Base-by-base conservation (phyloP, 2,888 invertebrate genomes). In the Merodon equestris region DNA sequence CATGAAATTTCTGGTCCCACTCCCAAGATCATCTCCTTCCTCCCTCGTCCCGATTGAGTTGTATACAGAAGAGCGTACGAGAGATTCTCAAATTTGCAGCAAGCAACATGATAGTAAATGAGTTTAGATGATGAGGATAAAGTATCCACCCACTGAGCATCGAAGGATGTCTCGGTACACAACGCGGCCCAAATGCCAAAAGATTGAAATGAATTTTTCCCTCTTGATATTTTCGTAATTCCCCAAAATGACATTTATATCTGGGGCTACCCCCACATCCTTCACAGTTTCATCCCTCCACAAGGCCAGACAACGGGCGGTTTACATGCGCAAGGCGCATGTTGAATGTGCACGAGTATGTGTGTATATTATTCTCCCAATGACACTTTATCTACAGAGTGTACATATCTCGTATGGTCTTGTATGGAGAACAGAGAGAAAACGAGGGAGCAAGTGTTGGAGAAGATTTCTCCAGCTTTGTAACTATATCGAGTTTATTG, bases 141-240 rank as follows among this genome's bases (percentile, higher is more conserved):
- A 79, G 68, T 79, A 57, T 19, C 48, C 48, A 18, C 42, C 40
- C 48, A 38, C 47, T 12, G 18, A 27, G 27, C 27, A 27, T 4
- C 27, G 27, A 27, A 27, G 27, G 27, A 27, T 27, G 27, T 27
- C 27, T 10, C 14, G 40, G 18, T 34, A 48, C 36, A 44, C 53
- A 56, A 57, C 57, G n/a, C n/a, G 38, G 58, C 53, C 44, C 57
- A 73, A 73, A 63, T 63, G 48, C 73, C 61, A 68, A 27, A 57
- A 79, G 56, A 81, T 81, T 81, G 74, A 75, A 81, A 81, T 61
- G 71, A 75, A 72, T 60, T 76, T 81, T 72, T 64, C 67, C 71
- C 67, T 72, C 72, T 64, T 72, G 61, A 75, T 66, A 75, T 66
- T 70, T 75, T 81, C 61, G 74, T 74, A 74, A 70, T 66, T 71